Base-by-base conservation (phyloP, 2,888 invertebrate genomes). In the Microctonus hyperodae region DNA sequence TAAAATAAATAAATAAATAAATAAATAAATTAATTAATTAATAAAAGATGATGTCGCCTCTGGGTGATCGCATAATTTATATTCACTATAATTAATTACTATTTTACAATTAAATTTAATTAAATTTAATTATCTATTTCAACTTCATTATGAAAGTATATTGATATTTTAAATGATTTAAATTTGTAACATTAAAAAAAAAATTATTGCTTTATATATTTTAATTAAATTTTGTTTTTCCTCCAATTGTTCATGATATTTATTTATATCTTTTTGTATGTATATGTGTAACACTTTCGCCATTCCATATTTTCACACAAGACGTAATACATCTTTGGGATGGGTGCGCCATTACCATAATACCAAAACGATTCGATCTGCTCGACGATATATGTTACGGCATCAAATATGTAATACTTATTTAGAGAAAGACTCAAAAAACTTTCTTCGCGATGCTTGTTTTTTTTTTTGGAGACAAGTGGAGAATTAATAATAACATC, bases 381-480 rank as follows among this genome's bases (percentile, higher is more conserved):
- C 16, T 4, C 44, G 44, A 16, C 44, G 44, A 7, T n/a, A 23
- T 58, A 20, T 59, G 22, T 60, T 50, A 50, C 60, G 22, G 60
- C 48, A 60, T 16, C 28, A 50, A 25, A 50, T 44, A 22, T 50
- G 23, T 33, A 60, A 50, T 60, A 20, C 22, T 44, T 44, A 48
- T n/a, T 23, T 33, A 63, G 37, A 33, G 25, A n/a, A 44, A 70
- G 64, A 22, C 56, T 22, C 56, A 7, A n/a, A 55, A 64, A 66
- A 62, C 64, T 65, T 64, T 69, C 68, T 55, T 64, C 25, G 31
- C 9, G 62, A 50, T 58, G 53, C 23, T 25, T 23, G 3, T 13
- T 3, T n/a, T 13, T 13, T 23, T n/a, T n/a, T n/a, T n/a, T n/a
- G n/a, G n/a, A 11, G 22, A 5, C 22, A 22, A 25, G 6, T 7